Conservation (phyloP, 2,113 vertebrate species). For the Lynx canadensis region DNA sequence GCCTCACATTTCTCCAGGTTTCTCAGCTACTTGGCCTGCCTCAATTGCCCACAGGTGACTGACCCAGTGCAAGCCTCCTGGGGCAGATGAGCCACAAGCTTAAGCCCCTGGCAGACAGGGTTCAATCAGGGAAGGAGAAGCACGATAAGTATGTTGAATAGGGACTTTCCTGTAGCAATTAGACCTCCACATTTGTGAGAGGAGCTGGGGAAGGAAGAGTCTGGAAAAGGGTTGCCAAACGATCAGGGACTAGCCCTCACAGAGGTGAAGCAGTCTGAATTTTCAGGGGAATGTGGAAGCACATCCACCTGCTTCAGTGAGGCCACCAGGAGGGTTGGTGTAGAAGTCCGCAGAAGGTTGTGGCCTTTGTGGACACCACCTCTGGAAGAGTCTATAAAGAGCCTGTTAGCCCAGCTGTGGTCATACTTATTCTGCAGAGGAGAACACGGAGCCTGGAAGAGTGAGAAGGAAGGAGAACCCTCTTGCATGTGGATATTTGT, state of each 20-base stretch:
- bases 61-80: not conserved
- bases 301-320: not conserved
- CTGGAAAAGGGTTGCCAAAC: not conserved
- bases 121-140: not conserved
- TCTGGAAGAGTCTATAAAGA: not conserved
- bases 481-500: not conserved
- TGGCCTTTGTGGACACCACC: not conserved
- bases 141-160: not conserved
- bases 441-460: not conserved
- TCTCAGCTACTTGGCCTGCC: not conserved
- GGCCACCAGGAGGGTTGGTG: not conserved
- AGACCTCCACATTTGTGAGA: not conserved
- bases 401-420: not conserved
- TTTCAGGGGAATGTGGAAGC: not conserved
- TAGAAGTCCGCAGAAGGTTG: not conserved
- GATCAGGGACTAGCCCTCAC: not conserved
- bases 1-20: not conserved
- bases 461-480: not conserved
- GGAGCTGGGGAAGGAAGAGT: not conserved
- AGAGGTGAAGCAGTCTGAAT: not conserved
- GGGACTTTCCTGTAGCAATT: not conserved
- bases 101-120: not conserved
- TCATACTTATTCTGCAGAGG: not conserved
- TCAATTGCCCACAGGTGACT: not conserved
- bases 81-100: not conserved